Percentiles rank a stretch among this genome's conserved stretches.
These are phyloP conservation scores for Siderastrea radians DNA, from an alignment of 92 coral and sea anemone genomes.

Conservation along the genomic window DNA sequence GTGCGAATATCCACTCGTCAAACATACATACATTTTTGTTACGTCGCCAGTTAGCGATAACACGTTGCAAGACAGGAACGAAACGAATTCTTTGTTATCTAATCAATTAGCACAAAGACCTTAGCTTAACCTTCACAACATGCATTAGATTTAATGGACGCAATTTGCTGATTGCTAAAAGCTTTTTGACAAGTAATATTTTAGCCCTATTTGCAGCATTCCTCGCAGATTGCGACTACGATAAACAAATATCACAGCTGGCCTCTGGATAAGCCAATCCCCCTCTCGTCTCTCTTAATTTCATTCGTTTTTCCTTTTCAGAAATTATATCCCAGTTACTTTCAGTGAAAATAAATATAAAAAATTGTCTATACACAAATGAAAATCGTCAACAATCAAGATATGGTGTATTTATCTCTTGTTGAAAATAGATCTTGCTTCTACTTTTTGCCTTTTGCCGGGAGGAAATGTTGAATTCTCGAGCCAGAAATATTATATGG, in stretches of 20 bases:
- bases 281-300: neutral
- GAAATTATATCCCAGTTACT: too few relatives aligned
- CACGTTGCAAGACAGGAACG: neutral
- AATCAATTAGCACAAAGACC: constrained; percentile 32
- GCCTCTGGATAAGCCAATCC: neutral
- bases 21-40: too few relatives aligned
- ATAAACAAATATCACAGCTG: neutral
- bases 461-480: neutral
- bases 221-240: neutral
- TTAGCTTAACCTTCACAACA: constrained; percentile 31
- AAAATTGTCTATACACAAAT: neutral
- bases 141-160: constrained; percentile 1
- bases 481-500: neutral
- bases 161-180: constrained; percentile 28
- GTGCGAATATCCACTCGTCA: too few relatives aligned
- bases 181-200: constrained; percentile 39
- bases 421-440: neutral
- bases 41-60: neutral
- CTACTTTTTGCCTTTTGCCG: neutral
- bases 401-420: too few relatives aligned
- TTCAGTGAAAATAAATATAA: too few relatives aligned
- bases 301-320: neutral
- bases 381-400: neutral
- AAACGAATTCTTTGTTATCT: constrained; percentile 41
- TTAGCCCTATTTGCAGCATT: neutral